Evolutionary conservation across 2,797 vertebrate species (phyloP).

Genomic region (Syngnathus rostellatus): DNA sequence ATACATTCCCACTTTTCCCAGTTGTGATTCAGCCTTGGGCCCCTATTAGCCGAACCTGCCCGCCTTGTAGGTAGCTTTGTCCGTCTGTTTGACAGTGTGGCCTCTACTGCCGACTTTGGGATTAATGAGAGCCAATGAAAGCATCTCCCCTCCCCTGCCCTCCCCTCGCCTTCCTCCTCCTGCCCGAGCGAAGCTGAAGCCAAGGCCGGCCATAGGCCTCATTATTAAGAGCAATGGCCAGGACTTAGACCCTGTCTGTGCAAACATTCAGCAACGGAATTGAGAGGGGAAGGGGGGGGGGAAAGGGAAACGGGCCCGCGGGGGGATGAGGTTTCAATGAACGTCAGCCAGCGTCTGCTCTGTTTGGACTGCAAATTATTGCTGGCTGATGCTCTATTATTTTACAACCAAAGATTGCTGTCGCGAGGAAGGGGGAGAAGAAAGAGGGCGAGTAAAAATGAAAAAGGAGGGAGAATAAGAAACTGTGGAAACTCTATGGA

Average conservation of each 20-base stretch:
- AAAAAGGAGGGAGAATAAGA: constrained; percentile 46
- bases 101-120: constrained; percentile 57
- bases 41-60: constrained; percentile 36
- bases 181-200: constrained; percentile 65
- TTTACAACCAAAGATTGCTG: constrained; percentile 90
- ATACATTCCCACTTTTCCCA: neutral
- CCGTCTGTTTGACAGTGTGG: constrained; percentile 35
- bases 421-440: constrained; percentile 60
- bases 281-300: constrained; percentile 76
- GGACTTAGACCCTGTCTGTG: constrained; percentile 83
- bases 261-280: constrained; percentile 73
- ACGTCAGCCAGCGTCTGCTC: constrained; percentile 91
- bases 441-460: constrained; percentile 18
- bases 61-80: constrained; percentile 21
- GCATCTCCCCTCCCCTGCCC: constrained; percentile 64
- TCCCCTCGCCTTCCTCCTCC: constrained; percentile 59
- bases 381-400: constrained; percentile 94
- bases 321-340: constrained; percentile 97
- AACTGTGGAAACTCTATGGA: constrained; percentile 63
- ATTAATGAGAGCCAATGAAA: constrained; percentile 80
- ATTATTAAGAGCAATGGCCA: constrained; percentile 81
- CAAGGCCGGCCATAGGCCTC: constrained; percentile 79
- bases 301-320: constrained; percentile 76
- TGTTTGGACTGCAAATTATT: constrained; percentile 99
- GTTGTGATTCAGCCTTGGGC: constrained; percentile 17